phyloP scores from a whole-genome alignment of 2,797 vertebrate genomes.

The Lepus townsendii region DNA sequence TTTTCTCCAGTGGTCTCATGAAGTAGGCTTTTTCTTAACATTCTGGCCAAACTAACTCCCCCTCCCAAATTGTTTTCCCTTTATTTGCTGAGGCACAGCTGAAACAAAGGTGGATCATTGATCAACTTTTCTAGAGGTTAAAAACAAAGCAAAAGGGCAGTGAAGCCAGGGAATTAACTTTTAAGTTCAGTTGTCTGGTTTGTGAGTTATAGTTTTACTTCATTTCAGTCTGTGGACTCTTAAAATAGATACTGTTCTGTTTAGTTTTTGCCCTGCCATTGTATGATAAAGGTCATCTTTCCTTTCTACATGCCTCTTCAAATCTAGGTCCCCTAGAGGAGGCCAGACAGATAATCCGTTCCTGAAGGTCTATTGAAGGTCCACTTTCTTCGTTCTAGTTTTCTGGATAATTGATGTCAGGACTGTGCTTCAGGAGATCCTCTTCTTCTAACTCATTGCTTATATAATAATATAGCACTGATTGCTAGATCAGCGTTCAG shows the following conservation, averaged over 20 bases:
- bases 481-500: neutral
- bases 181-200: neutral
- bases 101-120: conserved; percentile 8
- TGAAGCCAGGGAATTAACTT: conserved; percentile 22
- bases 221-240: neutral
- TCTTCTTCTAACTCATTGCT: neutral
- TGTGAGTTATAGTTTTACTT: neutral
- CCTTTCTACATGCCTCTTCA: conserved; percentile 29
- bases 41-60: neutral
- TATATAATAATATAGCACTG: no score
- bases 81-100: conserved; percentile 49
- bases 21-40: conserved; percentile 52
- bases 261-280: neutral
- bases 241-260: neutral
- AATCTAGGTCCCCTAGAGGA: neutral
- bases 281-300: neutral
- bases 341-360: neutral
- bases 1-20: conserved; percentile 6
- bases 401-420: conserved; percentile 25
- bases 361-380: neutral
- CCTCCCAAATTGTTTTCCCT: neutral
- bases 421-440: neutral
- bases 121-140: conserved; percentile 43
- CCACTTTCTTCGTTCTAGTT: conserved; percentile 19
- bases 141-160: neutral